Base-by-base conservation (phyloP, 2,797 vertebrate species). In the Glyptemys insculpta region DNA sequence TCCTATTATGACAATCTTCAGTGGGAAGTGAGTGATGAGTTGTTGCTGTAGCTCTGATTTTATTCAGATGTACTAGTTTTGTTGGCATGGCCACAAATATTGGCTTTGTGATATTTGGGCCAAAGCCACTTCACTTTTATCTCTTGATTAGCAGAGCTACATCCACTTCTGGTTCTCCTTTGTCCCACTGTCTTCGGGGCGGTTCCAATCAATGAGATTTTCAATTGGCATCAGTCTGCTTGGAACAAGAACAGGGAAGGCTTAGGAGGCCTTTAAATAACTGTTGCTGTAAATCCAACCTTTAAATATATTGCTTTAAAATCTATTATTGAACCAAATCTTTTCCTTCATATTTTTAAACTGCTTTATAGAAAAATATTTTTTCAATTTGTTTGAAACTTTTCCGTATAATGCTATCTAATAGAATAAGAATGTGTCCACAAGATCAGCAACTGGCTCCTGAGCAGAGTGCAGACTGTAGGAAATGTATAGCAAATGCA, bases 391-490 rank as follows among this genome's bases (percentile, higher is more conserved):
- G 37, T 88, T 90, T 94, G 27, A 85, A 34, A 83, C 54, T 93
- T 91, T 88, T 5, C 0, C 87, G 49, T 88, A 47, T 54, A 91
- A 54, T 21, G 62, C 14, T 91, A 68, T 93, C 88, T 81, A 76
- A 79, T 84, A n/a, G 53, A 79, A 50, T 79, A 53, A 25, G 83
- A 95, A 88, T 14, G 57, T 91, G 59, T 92, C 41, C 94, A 37
- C 47, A 81, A 29, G 54, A 31, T 79, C 49, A 83, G 56, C 78
- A 91, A 80, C 49, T 92, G 3, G 37, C 37, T 83, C 65, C 86
- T 79, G 29, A n/a, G 65, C 95, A 87, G 59, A 56, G 83, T 87
- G 87, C 96, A 94, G 94, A 81, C 93, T 87, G 72, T 89, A 52
- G 92, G 92, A 50, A 87, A 88, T 44, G n/a, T 86, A 79, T 80